Evolutionary conservation across 2,113 vertebrate species (phyloP).

Genomic region (Acrocephalus arundinaceus): DNA sequence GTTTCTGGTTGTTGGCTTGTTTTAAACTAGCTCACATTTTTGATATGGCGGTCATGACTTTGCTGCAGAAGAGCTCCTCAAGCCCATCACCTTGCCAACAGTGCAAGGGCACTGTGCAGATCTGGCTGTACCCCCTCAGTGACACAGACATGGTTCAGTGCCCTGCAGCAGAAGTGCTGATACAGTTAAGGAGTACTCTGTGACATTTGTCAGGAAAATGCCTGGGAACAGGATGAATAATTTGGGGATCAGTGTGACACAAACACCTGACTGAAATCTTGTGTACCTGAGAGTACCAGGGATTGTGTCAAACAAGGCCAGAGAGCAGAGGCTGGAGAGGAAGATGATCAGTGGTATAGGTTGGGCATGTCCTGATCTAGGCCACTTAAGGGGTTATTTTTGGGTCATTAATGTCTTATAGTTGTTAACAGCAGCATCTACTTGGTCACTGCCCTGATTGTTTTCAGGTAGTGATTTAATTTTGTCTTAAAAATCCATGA

Average conservation of each 20-base stretch:
- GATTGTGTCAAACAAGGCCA: background rate
- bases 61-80: background rate
- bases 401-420: background rate
- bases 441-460: background rate
- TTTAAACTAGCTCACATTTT: background rate
- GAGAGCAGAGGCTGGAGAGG: background rate
- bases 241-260: background rate
- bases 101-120: background rate
- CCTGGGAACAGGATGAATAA: background rate
- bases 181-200: background rate
- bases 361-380: background rate
- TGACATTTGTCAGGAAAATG: background rate
- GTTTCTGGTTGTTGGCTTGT: background rate
- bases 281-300: background rate
- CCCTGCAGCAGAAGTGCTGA: background rate
- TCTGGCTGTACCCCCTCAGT: background rate
- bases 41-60: background rate
- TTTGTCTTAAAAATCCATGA: background rate
- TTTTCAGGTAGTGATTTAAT: background rate
- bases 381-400: background rate
- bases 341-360: background rate
- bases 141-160: rapidly evolving
- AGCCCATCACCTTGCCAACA: background rate
- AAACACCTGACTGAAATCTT: background rate
- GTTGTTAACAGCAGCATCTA: background rate